phyloP scores from a whole-genome alignment of 35 echinoderm and acorn worm genomes.

The Apostichopus parvimensis region DNA sequence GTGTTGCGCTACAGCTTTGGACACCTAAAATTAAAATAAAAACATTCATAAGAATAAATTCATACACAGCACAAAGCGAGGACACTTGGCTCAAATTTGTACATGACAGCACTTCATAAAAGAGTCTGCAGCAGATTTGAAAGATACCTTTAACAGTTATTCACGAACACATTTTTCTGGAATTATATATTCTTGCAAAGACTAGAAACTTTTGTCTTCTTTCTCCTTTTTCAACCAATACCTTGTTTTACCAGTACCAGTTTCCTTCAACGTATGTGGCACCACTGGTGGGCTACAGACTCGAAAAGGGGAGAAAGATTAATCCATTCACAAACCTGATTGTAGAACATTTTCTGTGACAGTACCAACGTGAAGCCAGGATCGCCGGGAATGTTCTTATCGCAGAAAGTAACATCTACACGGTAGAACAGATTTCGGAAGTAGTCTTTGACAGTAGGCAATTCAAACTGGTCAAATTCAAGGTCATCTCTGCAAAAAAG shows the following conservation, averaged over 20 bases:
- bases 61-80: too few species aligned
- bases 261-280: too few species aligned
- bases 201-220: too few species aligned
- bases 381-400: slow-evolving; percentile 86
- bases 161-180: too few species aligned
- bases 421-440: slow-evolving; percentile 94
- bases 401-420: slow-evolving; percentile 92
- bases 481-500: slow-evolving; percentile 88
- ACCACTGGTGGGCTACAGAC: too few species aligned
- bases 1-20: slow-evolving; percentile 88
- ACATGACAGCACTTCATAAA: too few species aligned
- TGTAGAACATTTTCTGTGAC: slow-evolving; percentile 99
- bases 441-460: slow-evolving; percentile 88
- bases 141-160: too few species aligned
- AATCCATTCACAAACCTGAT: slow-evolving; percentile 36
- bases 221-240: too few species aligned
- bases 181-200: too few species aligned
- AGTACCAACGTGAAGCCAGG: slow-evolving; percentile 82
- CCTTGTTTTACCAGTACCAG: too few species aligned
- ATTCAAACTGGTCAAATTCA: slow-evolving; percentile 88
- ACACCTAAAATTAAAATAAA: slow-evolving; percentile 58
- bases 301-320: neutral
- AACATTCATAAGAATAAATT: neutral
- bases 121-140: too few species aligned
- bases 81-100: too few species aligned